Percentiles rank a stretch among this genome's conserved stretches.
phyloP scores from a whole-genome alignment of 2,797 vertebrate genomes.

The Aplochiton taeniatus region DNA sequence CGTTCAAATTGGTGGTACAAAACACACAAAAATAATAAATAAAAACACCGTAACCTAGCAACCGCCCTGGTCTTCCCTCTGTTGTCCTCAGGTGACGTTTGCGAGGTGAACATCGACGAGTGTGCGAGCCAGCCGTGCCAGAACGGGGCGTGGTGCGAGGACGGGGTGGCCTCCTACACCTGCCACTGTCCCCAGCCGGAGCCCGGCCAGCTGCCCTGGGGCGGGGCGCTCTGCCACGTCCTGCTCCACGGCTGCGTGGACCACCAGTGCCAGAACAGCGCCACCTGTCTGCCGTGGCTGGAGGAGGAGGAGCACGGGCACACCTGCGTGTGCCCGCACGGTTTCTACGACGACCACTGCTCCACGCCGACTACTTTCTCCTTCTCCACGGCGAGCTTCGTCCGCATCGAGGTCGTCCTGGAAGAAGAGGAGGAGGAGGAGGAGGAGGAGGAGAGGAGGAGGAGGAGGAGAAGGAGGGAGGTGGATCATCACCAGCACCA shows the following conservation, averaged over 20 bases:
- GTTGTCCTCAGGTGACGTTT: slow-evolving; percentile 77
- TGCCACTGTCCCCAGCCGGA: slow-evolving; percentile 80
- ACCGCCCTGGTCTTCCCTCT: background rate
- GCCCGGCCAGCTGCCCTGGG: slow-evolving; percentile 76
- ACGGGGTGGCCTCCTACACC: slow-evolving; percentile 80
- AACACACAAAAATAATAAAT: background rate
- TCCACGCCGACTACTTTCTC: slow-evolving; percentile 89
- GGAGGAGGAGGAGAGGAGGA: slow-evolving; percentile 25
- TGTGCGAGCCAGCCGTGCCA: slow-evolving; percentile 87
- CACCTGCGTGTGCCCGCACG: slow-evolving; percentile 83
- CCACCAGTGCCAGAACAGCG: slow-evolving; percentile 83
- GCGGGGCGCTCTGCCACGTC: slow-evolving; percentile 83
- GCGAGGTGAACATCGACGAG: slow-evolving; percentile 86
- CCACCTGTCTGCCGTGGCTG: slow-evolving; percentile 83
- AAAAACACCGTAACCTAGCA: too few relatives aligned
- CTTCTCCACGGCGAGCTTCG: slow-evolving; percentile 74
- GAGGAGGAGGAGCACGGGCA: slow-evolving; percentile 71
- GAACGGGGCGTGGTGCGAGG: slow-evolving; percentile 85
- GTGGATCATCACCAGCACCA: slow-evolving; percentile 26
- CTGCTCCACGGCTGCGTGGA: slow-evolving; percentile 82
- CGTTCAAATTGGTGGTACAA: background rate
- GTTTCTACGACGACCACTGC: slow-evolving; percentile 83
- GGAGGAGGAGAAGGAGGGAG: slow-evolving; percentile 47
- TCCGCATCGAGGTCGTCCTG: slow-evolving; percentile 66
- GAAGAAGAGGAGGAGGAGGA: slow-evolving; percentile 45